phyloP scores from a whole-genome alignment of 2,888 invertebrate genomes.

The Luperina nickerlii region DNA sequence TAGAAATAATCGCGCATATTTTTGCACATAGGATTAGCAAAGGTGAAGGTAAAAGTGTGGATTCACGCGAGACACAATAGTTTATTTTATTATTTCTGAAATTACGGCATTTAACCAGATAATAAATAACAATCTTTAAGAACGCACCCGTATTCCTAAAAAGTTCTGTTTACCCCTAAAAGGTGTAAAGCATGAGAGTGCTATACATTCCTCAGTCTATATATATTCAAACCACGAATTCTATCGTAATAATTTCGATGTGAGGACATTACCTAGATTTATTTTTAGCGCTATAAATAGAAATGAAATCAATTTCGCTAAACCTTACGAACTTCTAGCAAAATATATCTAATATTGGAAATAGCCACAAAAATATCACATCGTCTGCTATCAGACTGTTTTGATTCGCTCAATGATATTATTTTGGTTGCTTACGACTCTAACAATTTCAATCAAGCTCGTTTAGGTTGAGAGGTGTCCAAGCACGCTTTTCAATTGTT shows the following conservation, averaged over 20 bases:
- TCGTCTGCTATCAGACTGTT: neutral
- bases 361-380: neutral
- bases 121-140: too few species aligned
- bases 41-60: neutral
- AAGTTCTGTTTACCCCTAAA: neutral
- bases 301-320: neutral
- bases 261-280: neutral
- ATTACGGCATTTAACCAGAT: too few species aligned
- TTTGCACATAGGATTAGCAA: neutral
- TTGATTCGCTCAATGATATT: constrained; percentile 21
- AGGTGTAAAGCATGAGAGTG: neutral
- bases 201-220: neutral
- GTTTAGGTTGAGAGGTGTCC: constrained; percentile 15
- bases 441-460: constrained; percentile 49
- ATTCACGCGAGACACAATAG: too few species aligned
- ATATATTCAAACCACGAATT: neutral
- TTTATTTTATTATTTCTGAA: too few species aligned
- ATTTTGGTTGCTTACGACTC: constrained; percentile 28
- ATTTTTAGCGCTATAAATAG: neutral
- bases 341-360: neutral
- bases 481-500: constrained; percentile 39
- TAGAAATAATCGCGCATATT: neutral
- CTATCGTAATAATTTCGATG: neutral
- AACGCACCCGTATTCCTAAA: too few species aligned
- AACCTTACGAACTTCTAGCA: neutral